Evolutionary conservation across 1,140 invertebrate species (phyloP).

Genomic region (Argopecten irradians): DNA sequence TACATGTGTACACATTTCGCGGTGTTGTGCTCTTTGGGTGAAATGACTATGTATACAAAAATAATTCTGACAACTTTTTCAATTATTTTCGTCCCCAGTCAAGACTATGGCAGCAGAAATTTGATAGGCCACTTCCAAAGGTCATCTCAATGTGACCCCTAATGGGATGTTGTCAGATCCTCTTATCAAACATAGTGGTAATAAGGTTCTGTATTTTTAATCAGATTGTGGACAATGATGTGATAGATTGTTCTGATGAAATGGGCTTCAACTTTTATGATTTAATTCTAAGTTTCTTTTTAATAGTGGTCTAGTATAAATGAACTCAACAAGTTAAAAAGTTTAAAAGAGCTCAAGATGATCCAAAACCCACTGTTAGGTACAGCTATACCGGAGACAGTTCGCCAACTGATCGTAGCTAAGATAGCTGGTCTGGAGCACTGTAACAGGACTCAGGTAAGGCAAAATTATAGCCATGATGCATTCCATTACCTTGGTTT

Average conservation of each 20-base stretch:
- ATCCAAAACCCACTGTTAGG: slow-evolving; percentile 85
- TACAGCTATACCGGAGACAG: slow-evolving; percentile 83
- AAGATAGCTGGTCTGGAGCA: slow-evolving; percentile 82
- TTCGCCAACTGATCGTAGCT: slow-evolving; percentile 86
- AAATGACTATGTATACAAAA: no score
- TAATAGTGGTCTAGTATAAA: slow-evolving; percentile 88
- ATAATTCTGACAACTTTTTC: no score
- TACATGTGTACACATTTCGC: no score
- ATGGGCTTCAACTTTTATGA: slow-evolving; percentile 46
- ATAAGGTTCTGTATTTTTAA: no score
- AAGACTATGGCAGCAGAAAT: no score
- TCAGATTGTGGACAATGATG: not conserved
- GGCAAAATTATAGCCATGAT: no score
- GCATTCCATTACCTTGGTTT: no score
- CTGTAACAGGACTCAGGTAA: slow-evolving; percentile 70
- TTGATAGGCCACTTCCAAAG: no score
- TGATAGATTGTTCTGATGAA: slow-evolving; percentile 12
- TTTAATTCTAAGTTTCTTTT: slow-evolving; percentile 55
- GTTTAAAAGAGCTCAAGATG: slow-evolving; percentile 85
- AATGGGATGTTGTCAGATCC: no score
- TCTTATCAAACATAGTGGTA: no score
- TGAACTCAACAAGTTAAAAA: slow-evolving; percentile 88
- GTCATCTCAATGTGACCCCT: no score
- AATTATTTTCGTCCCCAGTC: no score
- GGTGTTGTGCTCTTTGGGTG: not conserved